A percentile compares a stretch with the other conserved stretches of the same genome.
Evolutionary conservation across 2,113 vertebrate genomes (phyloP).

Genomic region (Riparia riparia): DNA sequence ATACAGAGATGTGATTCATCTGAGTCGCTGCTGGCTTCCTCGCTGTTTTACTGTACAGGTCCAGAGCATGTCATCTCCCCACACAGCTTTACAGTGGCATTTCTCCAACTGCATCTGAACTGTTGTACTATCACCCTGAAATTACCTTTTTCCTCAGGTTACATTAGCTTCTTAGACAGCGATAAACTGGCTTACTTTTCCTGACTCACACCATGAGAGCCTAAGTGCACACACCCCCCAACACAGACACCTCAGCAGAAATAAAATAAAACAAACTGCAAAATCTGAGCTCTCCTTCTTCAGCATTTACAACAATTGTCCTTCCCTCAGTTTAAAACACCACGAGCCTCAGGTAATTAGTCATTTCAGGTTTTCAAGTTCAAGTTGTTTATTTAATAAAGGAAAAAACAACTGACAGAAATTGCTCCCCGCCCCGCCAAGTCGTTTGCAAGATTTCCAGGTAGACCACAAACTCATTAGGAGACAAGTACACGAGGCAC

Average conservation of each 20-base stretch:
- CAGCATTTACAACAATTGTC: background rate
- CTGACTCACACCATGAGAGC: background rate
- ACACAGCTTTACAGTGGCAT: background rate
- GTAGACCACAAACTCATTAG: constrained; percentile 46
- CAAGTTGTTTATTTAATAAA: background rate
- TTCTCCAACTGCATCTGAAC: background rate
- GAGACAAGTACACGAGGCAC: background rate
- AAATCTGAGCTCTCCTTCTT: background rate
- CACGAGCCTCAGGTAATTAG: background rate
- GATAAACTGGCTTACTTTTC: background rate
- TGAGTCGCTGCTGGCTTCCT: background rate
- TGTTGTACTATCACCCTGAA: background rate
- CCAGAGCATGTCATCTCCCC: background rate
- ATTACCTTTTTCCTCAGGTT: background rate
- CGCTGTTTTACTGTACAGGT: background rate
- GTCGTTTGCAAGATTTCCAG: constrained; percentile 28
- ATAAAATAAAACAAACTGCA: background rate
- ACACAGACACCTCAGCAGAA: background rate
- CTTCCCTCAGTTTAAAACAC: background rate
- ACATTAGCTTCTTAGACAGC: background rate
- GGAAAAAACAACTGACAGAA: background rate
- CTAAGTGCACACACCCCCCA: background rate
- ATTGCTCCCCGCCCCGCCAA: background rate
- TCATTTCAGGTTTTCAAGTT: background rate
- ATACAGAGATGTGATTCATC: background rate